These are phyloP conservation scores for Agonum fuliginosum DNA, from an alignment of 2,888 invertebrate genomes.

Conservation along the genomic window DNA sequence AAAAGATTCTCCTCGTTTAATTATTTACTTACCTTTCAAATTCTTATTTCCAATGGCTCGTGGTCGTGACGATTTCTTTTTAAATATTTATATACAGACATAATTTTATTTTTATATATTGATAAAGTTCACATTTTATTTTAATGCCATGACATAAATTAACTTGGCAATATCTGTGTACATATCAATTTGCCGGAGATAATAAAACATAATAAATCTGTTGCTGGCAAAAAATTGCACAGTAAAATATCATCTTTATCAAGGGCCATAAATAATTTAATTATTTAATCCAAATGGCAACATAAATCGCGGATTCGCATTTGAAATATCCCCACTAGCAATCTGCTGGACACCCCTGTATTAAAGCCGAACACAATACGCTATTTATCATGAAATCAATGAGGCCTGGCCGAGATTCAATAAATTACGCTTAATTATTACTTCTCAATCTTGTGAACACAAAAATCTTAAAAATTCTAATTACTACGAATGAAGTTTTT, in stretches of 20 bases:
- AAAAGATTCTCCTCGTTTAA: too few relatives aligned
- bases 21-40: too few relatives aligned
- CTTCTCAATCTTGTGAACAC: conserved; percentile 9
- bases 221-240: background rate
- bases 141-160: too few relatives aligned
- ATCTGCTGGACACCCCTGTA: conserved; percentile 17
- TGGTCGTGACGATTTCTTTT: too few relatives aligned
- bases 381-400: conserved; percentile 34
- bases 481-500: conserved; percentile 3
- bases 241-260: conserved; percentile 31
- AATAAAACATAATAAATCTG: conserved; percentile 12
- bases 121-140: too few relatives aligned
- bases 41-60: too few relatives aligned
- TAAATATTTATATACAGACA: too few relatives aligned
- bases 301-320: conserved; percentile 20
- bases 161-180: too few relatives aligned
- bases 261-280: conserved; percentile 31
- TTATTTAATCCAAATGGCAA: conserved; percentile 26
- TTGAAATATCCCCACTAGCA: conserved; percentile 7
- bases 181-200: conserved; percentile 17
- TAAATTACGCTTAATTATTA: conserved; percentile 35
- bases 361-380: conserved; percentile 20
- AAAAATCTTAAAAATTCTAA: conserved; percentile 6
- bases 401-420: conserved; percentile 17
- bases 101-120: too few relatives aligned